Conservation (phyloP, 2,113 vertebrate genomes). For the Baryphthengus martii region DNA sequence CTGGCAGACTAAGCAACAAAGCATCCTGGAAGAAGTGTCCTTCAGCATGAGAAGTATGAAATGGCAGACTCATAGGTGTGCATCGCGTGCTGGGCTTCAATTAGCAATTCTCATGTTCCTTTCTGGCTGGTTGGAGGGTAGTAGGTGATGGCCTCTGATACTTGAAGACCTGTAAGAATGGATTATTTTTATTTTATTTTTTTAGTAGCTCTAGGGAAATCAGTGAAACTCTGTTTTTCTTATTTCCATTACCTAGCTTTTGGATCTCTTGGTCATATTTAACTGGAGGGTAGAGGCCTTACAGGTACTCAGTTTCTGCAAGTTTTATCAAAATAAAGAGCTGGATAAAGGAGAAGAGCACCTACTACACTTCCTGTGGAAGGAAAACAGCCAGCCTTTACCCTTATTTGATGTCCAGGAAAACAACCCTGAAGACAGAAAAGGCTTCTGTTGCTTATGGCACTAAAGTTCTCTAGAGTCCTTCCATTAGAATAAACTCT, state of each 20-base stretch:
- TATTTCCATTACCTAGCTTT: background rate
- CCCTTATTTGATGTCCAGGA: background rate
- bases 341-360: background rate
- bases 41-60: background rate
- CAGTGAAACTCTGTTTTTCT: background rate
- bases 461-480: background rate
- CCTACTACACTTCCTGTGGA: background rate
- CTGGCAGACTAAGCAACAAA: background rate
- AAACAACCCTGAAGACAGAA: background rate
- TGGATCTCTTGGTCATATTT: background rate
- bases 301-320: background rate
- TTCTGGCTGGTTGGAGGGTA: background rate
- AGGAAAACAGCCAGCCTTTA: background rate
- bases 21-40: background rate
- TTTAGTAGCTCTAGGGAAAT: background rate
- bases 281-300: background rate
- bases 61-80: accelerated
- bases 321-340: background rate
- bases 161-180: background rate
- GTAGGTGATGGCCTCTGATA: background rate
- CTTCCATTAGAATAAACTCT: background rate
- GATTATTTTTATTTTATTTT: background rate
- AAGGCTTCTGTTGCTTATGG: background rate
- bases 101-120: background rate
- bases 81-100: background rate